These are phyloP conservation scores for Dusona sp. DNA, from an alignment of 2,888 invertebrate genomes.

Conservation along the genomic window DNA sequence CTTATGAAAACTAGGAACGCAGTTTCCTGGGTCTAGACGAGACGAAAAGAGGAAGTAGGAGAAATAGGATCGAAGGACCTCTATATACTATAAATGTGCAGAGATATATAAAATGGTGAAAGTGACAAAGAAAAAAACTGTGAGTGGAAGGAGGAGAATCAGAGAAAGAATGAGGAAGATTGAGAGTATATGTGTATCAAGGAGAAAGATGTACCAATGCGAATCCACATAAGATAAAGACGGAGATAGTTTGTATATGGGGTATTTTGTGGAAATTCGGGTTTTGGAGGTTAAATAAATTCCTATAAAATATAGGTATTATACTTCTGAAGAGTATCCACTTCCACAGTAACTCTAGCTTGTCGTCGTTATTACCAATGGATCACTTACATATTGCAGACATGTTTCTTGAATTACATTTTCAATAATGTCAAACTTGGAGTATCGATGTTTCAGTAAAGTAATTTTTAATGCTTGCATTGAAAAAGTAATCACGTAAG, in stretches of 20 bases:
- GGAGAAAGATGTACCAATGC: conserved; percentile 33
- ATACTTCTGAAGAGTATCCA: neutral
- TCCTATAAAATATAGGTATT: neutral
- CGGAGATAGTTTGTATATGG: neutral
- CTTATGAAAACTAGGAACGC: conserved; percentile 28
- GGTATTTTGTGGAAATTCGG: neutral
- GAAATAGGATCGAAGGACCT: neutral
- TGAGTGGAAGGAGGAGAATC: conserved; percentile 48
- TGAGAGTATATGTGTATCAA: conserved; percentile 29
- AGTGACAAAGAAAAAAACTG: conserved; percentile 43
- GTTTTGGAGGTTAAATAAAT: neutral
- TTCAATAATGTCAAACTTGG: neutral
- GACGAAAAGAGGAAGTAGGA: neutral
- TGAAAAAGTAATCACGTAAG: too few species aligned
- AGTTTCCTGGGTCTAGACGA: conserved; percentile 5
- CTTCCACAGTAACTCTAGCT: neutral
- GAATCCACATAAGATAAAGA: conserved; percentile 2
- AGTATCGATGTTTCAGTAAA: neutral
- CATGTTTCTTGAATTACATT: neutral
- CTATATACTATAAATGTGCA: neutral
- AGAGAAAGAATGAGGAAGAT: neutral
- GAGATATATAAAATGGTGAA: conserved; percentile 1
- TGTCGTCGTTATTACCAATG: neutral
- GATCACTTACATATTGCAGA: too few species aligned
- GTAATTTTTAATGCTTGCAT: neutral